phyloP scores from a whole-genome alignment of 2,797 vertebrate species.

The Epinephelus malabaricus region DNA sequence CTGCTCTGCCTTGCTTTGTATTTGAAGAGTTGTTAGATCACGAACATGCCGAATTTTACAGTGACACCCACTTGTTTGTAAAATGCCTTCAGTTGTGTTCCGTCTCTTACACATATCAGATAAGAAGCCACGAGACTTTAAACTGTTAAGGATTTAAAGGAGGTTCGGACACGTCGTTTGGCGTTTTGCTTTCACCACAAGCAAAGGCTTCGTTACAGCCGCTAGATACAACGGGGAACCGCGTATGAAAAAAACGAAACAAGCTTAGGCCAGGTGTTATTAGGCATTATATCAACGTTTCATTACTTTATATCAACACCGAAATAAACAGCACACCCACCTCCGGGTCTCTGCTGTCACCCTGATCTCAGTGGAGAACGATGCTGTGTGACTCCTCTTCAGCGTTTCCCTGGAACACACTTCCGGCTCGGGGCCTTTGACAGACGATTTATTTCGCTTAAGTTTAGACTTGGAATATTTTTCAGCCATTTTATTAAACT shows the following conservation, averaged over 20 bases:
- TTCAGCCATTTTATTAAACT: slow-evolving; percentile 61
- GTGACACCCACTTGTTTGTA: not conserved
- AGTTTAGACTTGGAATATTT: slow-evolving; percentile 72
- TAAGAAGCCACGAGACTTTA: not conserved
- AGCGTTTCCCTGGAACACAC: not conserved
- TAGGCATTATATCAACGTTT: too few species aligned
- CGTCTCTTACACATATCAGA: accelerated
- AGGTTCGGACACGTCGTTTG: not conserved
- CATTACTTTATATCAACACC: not conserved
- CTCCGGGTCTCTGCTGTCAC: not conserved
- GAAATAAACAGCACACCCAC: slow-evolving; percentile 16
- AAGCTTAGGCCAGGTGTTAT: not conserved
- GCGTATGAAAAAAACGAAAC: accelerated
- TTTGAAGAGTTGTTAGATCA: not conserved
- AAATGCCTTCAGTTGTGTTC: accelerated
- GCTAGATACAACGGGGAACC: not conserved
- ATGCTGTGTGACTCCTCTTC: not conserved
- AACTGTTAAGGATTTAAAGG: not conserved
- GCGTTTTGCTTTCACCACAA: too few species aligned
- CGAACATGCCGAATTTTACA: not conserved
- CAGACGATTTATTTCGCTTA: slow-evolving; percentile 66
- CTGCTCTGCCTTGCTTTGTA: not conserved
- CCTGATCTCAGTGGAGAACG: not conserved
- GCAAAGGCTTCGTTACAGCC: not conserved
- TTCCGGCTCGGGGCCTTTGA: slow-evolving; percentile 29